These are phyloP conservation scores for Buphagus erythrorhynchus DNA, from an alignment of 2,797 vertebrate genomes.

Conservation along the genomic window DNA sequence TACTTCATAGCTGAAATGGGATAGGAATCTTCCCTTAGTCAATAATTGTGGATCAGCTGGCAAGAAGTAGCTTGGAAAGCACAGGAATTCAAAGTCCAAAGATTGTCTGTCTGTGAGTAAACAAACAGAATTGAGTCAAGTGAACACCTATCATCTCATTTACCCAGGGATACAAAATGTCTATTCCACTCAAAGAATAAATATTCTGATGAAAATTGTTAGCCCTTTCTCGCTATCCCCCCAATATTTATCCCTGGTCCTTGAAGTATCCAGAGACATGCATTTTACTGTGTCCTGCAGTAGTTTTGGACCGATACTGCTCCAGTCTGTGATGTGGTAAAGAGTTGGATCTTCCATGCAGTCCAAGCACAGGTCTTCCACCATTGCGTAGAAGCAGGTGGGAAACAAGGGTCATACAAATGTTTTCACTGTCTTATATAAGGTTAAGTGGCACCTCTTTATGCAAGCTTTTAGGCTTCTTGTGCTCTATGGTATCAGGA, in stretches of 20 bases:
- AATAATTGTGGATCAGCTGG: neutral
- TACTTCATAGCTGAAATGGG: neutral
- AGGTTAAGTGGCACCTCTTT: neutral
- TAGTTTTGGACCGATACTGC: neutral
- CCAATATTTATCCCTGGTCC: neutral
- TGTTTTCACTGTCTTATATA: neutral
- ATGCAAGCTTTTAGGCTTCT: neutral
- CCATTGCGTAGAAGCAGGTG: neutral
- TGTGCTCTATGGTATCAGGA: neutral
- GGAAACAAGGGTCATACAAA: neutral
- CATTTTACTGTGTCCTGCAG: neutral
- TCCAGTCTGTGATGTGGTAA: neutral
- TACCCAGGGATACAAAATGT: neutral
- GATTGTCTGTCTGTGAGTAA: neutral
- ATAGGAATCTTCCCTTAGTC: neutral
- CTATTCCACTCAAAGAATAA: neutral
- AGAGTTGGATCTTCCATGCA: neutral
- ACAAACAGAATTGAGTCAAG: neutral
- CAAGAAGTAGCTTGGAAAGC: neutral
- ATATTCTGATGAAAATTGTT: neutral
- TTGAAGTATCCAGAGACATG: neutral
- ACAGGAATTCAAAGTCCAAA: neutral
- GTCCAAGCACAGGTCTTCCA: neutral
- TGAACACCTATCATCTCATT: neutral
- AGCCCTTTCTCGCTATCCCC: rapidly evolving